Evolutionary conservation across 2,113 vertebrate genomes (phyloP), one percentile per base, ranked within the genome.

Genomic region (Misgurnus mizolepis): DNA sequence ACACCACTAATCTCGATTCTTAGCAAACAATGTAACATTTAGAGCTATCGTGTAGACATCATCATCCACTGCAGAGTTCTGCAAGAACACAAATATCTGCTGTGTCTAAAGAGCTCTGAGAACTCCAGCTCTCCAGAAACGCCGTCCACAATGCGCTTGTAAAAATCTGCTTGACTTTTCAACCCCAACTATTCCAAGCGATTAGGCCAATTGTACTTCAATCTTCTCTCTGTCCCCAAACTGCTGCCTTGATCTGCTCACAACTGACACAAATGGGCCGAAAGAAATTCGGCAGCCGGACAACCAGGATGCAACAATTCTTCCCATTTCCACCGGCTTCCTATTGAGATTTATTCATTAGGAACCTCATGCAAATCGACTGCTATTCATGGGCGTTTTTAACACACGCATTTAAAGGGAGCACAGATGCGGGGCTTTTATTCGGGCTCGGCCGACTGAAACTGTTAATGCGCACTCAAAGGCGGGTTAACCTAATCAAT

Each of bases 401-500:
- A 84, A 90, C 90, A 92, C 89, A 89, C 84, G 87, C 87, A 80
- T 82, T 80, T 79, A 66, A 80, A 43, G 79, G 87, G 83, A 82
- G 85, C 91, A 90, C 93, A 94, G 93, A 93, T 94, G 93, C 89
- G 87, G 83, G 15, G 85, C 85, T 87, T 88, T 92, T 90, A 88
- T 90, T 88, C 81, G 89, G 78, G 86, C 76, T 41, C 82, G 85
- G 87, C 87, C 80, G 62, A 79, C 49, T 87, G 89, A 88, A 92
- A 88, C 90, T 93, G 91, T 93, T 91, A 89, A 87, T 89, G 88
- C 84, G 62, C 84, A 68, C 75, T 83, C 84, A 87, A 86, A 90
- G 91, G 92, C 90, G 91, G 91, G 90, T 89, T 90, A 86, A 87
- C 87, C 91, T 90, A 93, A 93, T 93, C 93, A 93, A 93, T 93